Conservation (phyloP, 2,797 vertebrate species). For the Rhinatrema bivittatum region DNA sequence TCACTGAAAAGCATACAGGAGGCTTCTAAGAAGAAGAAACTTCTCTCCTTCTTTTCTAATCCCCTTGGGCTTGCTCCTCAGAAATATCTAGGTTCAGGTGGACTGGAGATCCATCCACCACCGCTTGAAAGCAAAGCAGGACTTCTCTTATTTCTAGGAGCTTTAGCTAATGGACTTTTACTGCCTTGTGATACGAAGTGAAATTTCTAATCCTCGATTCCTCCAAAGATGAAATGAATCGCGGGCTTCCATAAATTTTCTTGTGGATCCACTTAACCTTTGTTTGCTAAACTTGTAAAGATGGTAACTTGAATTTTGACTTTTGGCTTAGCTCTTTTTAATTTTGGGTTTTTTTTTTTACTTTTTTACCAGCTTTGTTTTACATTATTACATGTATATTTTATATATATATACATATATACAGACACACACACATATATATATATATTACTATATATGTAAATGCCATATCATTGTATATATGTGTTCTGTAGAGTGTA, state of each 20-base stretch:
- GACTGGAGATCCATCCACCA: too few species aligned
- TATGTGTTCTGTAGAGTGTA: slow-evolving; percentile 42
- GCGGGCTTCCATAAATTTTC: slow-evolving; percentile 58
- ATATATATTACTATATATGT: slow-evolving; percentile 31
- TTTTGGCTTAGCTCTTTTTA: slow-evolving; percentile 14
- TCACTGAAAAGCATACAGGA: too few species aligned
- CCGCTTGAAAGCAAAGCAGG: too few species aligned
- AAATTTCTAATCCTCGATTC: too few species aligned
- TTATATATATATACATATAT: slow-evolving; percentile 55
- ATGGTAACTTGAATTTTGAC: slow-evolving; percentile 39
- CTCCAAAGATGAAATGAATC: slow-evolving; percentile 29
- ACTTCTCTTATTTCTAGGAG: too few species aligned
- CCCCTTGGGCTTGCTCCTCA: too few species aligned
- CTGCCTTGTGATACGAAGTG: too few species aligned
- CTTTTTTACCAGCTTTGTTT: slow-evolving; percentile 51
- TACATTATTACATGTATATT: slow-evolving; percentile 68
- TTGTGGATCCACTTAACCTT: slow-evolving; percentile 42
- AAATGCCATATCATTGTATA: slow-evolving; percentile 50
- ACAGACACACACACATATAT: slow-evolving; percentile 46
- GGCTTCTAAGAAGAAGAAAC: too few species aligned
- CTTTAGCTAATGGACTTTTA: too few species aligned
- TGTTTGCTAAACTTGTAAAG: slow-evolving; percentile 35
- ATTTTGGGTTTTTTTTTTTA: too few species aligned
- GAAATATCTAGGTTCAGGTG: too few species aligned
- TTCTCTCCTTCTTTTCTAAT: too few species aligned